A percentile compares a stretch with the other conserved stretches of the same genome.
Evolutionary conservation across 2,113 vertebrate species (phyloP).

Genomic region (Sturnus vulgaris): DNA sequence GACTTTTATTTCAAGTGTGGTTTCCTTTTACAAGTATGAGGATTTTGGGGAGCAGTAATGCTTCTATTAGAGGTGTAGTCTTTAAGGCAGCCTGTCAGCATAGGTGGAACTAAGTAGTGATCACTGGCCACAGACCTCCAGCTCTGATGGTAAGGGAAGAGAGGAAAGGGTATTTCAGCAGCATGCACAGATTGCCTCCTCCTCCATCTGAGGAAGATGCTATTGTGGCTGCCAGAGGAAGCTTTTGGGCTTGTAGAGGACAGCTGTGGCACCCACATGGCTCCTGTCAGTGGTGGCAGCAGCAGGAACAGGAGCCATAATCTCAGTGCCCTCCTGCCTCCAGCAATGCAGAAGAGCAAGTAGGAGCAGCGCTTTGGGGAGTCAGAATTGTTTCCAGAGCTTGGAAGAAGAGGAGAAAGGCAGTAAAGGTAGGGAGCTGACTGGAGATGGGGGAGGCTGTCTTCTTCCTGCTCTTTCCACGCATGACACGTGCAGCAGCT

Average conservation of each 20-base stretch:
- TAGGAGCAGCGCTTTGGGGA: not conserved
- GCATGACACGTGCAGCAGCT: not conserved
- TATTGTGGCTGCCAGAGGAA: not conserved
- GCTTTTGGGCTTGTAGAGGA: not conserved
- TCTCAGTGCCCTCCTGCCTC: not conserved
- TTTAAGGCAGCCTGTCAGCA: not conserved
- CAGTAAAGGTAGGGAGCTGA: not conserved
- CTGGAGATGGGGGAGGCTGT: not conserved
- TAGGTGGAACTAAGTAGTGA: not conserved
- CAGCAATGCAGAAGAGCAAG: not conserved
- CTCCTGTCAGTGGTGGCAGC: not conserved
- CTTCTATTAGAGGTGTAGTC: conserved; percentile 5
- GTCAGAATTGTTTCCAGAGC: not conserved
- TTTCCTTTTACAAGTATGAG: conserved; percentile 3
- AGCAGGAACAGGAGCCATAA: not conserved
- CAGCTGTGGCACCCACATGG: not conserved
- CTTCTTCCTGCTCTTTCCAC: not conserved
- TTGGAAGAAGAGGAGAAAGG: not conserved
- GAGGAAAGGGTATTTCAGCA: not conserved
- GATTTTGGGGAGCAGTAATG: not conserved
- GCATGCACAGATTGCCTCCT: not conserved
- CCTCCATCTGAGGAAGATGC: not conserved
- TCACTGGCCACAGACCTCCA: not conserved
- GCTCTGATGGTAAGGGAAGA: not conserved
- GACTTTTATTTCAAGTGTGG: not conserved